Percentiles rank a stretch among this genome's conserved stretches.
Conservation (phyloP, 35 echinoderm and acorn worm genomes). For the Lytechinus variegatus region DNA sequence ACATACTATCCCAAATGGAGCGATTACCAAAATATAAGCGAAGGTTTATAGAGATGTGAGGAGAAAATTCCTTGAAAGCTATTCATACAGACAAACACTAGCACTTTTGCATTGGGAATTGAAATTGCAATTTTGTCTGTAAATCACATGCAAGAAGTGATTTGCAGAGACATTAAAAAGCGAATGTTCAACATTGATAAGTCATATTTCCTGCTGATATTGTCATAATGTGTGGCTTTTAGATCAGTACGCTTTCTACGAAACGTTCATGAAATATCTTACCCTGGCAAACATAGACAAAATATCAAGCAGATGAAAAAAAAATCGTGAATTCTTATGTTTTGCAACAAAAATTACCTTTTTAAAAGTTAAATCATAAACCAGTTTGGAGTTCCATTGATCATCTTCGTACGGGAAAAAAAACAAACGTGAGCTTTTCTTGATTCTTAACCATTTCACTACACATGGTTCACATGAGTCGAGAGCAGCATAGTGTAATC, state of each 20-base stretch:
- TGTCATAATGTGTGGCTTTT: not conserved
- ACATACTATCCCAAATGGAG: not conserved
- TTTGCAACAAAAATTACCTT: too few species aligned
- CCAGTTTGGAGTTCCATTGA: too few species aligned
- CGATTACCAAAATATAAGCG: not conserved
- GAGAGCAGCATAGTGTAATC: too few species aligned
- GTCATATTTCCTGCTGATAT: not conserved
- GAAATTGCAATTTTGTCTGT: not conserved
- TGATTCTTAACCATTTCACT: too few species aligned
- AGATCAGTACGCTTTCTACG: not conserved
- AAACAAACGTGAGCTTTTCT: too few species aligned
- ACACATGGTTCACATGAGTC: too few species aligned
- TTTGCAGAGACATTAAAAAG: not conserved
- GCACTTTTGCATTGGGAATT: not conserved
- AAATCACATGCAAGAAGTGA: not conserved
- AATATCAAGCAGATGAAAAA: not conserved
- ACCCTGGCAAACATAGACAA: not conserved
- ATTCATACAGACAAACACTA: not conserved
- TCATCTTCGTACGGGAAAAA: too few species aligned
- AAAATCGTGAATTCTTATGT: not conserved
- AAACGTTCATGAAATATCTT: not conserved
- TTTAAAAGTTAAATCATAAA: too few species aligned
- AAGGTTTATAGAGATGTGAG: not conserved
- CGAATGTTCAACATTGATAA: not conserved
- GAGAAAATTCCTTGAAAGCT: not conserved